A percentile compares a stretch with the other conserved stretches of the same genome.
Conservation (phyloP, 2,888 invertebrate species). For the Himalopsyche anomala region DNA sequence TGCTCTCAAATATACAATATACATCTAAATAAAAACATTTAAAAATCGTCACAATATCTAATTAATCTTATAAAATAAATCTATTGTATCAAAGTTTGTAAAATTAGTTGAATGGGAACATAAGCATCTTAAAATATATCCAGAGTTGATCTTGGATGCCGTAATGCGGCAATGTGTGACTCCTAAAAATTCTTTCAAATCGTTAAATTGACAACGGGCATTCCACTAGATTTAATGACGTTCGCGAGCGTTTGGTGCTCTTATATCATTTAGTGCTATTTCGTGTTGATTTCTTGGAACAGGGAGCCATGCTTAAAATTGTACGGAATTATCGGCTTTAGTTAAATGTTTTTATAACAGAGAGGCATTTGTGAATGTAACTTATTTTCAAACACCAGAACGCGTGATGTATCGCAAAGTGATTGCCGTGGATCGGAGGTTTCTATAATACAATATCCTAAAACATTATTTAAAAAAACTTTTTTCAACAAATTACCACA, state of each 20-base stretch:
- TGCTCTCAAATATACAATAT: too few relatives aligned
- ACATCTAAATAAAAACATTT: too few relatives aligned
- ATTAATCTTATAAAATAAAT: too few relatives aligned
- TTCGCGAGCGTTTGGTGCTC: neutral
- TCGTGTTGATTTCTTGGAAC: neutral
- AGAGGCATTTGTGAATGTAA: neutral
- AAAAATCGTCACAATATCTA: too few relatives aligned
- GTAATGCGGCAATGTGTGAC: neutral
- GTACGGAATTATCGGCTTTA: neutral
- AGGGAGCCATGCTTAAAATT: neutral
- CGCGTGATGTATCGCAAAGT: too few relatives aligned
- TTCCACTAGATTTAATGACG: neutral
- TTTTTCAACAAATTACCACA: too few relatives aligned
- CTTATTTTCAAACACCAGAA: too few relatives aligned
- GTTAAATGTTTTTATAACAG: constrained; percentile 1
- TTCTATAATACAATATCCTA: too few relatives aligned
- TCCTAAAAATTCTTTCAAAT: constrained; percentile 1
- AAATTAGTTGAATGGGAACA: too few relatives aligned
- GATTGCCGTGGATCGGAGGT: too few relatives aligned
- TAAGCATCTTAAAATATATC: neutral
- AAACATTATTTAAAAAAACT: too few relatives aligned
- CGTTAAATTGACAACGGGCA: constrained; percentile 8
- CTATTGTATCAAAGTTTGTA: too few relatives aligned
- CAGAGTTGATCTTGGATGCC: neutral
- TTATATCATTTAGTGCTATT: constrained; percentile 5